Percentiles rank a stretch among this genome's conserved stretches.
phyloP scores from a whole-genome alignment of 2,888 invertebrate species.

The Ctenicera cuprea region DNA sequence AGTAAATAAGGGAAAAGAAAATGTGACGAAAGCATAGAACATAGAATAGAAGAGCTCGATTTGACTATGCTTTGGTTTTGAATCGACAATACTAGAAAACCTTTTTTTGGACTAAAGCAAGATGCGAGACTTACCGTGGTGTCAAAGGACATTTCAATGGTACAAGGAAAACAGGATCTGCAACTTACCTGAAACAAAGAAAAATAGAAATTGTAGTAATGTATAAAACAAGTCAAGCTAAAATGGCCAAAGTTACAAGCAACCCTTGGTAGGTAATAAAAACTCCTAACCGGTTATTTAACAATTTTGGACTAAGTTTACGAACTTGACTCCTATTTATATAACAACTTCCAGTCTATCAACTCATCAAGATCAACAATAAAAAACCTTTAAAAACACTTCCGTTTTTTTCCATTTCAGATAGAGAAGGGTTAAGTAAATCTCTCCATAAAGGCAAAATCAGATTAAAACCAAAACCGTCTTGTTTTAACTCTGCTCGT shows the following conservation, averaged over 20 bases:
- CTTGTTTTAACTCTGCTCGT: constrained; percentile 32
- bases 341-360: no score
- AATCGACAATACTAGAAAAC: no score
- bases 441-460: constrained; percentile 27
- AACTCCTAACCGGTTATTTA: no score
- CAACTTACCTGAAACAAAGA: constrained; percentile 26
- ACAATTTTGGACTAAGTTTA: no score
- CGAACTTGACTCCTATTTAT: no score
- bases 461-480: constrained; percentile 40
- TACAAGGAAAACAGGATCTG: neutral
- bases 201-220: neutral
- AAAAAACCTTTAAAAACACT: neutral
- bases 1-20: constrained; percentile 3
- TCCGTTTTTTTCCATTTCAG: neutral
- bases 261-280: no score
- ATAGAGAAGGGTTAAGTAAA: neutral
- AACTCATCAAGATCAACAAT: neutral
- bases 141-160: neutral
- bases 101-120: neutral
- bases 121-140: neutral
- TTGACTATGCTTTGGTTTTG: no score
- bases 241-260: no score
- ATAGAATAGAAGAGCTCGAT: no score
- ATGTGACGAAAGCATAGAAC: neutral
- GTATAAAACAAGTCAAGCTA: no score